A percentile compares a stretch with the other conserved stretches of the same genome.
Conservation (phyloP, 2,113 vertebrate genomes). For the Etheostoma cragini region DNA sequence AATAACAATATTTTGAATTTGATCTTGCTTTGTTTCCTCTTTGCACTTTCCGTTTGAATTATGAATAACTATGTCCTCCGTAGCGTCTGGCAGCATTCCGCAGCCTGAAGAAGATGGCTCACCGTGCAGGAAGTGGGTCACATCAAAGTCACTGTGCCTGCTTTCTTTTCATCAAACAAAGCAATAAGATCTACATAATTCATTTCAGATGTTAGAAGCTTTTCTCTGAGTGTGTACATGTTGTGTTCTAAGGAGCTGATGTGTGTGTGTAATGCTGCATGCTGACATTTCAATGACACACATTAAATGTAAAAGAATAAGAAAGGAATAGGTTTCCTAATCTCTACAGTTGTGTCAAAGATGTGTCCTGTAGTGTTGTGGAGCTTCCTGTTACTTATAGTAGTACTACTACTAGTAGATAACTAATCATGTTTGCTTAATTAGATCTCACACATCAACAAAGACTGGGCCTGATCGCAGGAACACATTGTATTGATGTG, state of each 20-base stretch:
- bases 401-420: too few relatives aligned
- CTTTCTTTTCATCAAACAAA: background rate
- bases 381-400: background rate
- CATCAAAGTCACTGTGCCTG: background rate
- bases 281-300: too few relatives aligned
- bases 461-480: background rate
- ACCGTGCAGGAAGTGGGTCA: background rate
- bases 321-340: too few relatives aligned
- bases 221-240: too few relatives aligned
- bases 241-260: too few relatives aligned
- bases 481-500: background rate
- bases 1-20: too few relatives aligned
- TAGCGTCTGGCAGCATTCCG: background rate
- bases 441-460: constrained; percentile 9
- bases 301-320: too few relatives aligned
- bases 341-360: background rate
- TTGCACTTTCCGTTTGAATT: too few relatives aligned
- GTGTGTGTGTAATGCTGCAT: too few relatives aligned
- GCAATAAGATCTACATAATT: background rate
- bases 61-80: too few relatives aligned
- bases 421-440: background rate
- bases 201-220: too few relatives aligned
- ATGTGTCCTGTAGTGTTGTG: background rate
- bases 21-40: too few relatives aligned
- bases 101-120: background rate